Conservation (phyloP, 2,113 vertebrate genomes). For the Poicephalus gulielmi region DNA sequence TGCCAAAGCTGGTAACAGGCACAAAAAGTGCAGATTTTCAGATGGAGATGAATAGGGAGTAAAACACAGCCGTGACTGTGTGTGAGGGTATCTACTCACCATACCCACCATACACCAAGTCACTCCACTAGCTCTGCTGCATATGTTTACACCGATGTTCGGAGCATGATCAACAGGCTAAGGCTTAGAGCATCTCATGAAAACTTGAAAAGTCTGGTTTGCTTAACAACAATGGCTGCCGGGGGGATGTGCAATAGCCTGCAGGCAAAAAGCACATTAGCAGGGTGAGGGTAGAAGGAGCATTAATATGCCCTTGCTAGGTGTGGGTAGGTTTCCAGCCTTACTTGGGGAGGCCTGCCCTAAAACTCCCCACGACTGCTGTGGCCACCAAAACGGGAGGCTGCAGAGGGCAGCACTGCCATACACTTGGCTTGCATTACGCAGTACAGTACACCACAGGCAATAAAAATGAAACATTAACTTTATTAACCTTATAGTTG, state of each 20-base stretch:
- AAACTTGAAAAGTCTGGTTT: not conserved
- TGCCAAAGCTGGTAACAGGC: not conserved
- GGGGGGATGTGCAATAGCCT: not conserved
- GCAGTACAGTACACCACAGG: not conserved
- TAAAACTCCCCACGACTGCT: not conserved
- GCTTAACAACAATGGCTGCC: not conserved
- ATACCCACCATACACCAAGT: not conserved
- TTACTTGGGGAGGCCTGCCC: rapidly evolving
- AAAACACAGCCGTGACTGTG: not conserved
- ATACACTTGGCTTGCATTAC: not conserved
- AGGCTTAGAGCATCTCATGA: not conserved
- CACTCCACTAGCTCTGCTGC: not conserved
- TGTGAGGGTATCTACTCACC: not conserved
- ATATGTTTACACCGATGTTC: rapidly evolving
- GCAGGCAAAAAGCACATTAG: not conserved
- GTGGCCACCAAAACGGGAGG: not conserved
- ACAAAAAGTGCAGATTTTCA: not conserved
- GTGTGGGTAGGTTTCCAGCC: not conserved
- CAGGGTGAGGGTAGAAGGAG: not conserved
- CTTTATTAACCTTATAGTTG: not conserved
- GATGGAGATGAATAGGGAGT: not conserved
- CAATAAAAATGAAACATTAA: not conserved
- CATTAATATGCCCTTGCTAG: not conserved
- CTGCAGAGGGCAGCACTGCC: conserved; percentile 78
- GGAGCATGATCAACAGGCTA: not conserved